Conservation (phyloP, 2,113 vertebrate species). For the Grammomys dolichurus region DNA sequence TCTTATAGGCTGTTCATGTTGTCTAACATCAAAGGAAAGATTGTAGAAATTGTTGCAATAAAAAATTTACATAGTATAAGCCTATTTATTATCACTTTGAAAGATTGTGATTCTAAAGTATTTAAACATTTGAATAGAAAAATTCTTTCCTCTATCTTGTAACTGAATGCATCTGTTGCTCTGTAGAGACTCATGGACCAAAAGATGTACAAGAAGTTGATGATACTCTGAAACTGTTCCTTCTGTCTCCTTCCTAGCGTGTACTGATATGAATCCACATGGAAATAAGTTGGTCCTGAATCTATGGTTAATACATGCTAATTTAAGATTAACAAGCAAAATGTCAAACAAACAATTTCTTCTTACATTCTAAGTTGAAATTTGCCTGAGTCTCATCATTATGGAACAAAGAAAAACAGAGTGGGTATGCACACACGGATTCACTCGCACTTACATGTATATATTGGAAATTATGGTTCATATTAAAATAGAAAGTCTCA, state of each 20-base stretch:
- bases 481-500: slow-evolving; percentile 13
- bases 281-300: neutral
- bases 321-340: slow-evolving; percentile 15
- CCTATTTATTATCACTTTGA: neutral
- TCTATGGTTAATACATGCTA: slow-evolving; percentile 18
- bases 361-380: slow-evolving; percentile 14
- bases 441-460: neutral
- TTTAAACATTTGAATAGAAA: neutral
- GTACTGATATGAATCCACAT: neutral
- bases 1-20: neutral
- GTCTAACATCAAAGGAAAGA: neutral
- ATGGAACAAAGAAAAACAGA: neutral
- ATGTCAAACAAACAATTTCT: neutral
- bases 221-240: neutral
- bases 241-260: neutral
- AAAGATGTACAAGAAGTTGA: neutral
- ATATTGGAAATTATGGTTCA: neutral
- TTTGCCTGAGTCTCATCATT: neutral
- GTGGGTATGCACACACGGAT: neutral
- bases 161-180: neutral
- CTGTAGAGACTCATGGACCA: neutral
- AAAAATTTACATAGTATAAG: neutral
- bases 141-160: neutral
- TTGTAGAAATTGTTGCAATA: neutral
- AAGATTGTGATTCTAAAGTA: neutral